Conservation (phyloP, 2,113 vertebrate species). For the Eubucco bourcierii region DNA sequence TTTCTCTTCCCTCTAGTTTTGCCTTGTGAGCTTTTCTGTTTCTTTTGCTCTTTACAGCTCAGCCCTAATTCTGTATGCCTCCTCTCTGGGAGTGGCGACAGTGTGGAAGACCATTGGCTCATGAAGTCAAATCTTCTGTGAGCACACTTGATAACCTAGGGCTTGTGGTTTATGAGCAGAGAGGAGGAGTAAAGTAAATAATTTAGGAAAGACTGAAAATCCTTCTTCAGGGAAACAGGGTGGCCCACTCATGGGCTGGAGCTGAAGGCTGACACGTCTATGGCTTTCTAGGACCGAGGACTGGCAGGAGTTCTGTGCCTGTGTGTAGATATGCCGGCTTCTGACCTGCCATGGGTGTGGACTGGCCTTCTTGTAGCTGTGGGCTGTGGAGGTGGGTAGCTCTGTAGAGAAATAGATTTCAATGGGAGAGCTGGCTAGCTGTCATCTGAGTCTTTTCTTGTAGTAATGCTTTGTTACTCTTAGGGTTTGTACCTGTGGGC, state of each 20-base stretch:
- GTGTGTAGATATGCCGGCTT: accelerated
- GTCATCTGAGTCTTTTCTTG: background rate
- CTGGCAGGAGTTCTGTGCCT: background rate
- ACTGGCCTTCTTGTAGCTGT: background rate
- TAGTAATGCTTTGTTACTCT: background rate
- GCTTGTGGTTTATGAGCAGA: background rate
- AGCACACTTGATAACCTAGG: background rate
- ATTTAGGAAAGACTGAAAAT: background rate
- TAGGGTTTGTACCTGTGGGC: background rate
- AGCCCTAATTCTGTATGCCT: background rate
- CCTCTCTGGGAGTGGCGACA: background rate
- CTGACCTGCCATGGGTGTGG: accelerated
- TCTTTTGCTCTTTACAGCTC: background rate
- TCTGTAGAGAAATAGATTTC: background rate
- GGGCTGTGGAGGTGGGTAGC: background rate
- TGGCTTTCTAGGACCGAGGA: background rate
- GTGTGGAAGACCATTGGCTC: background rate
- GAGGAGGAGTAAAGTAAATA: background rate
- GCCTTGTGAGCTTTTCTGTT: background rate
- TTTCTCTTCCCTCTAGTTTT: background rate
- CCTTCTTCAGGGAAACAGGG: background rate
- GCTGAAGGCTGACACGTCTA: background rate
- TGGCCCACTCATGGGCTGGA: background rate
- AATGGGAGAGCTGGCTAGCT: background rate
- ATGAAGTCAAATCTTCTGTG: background rate